These are phyloP conservation scores for Glaucidium brasilianum DNA, from an alignment of 2,113 vertebrate species.

Conservation along the genomic window DNA sequence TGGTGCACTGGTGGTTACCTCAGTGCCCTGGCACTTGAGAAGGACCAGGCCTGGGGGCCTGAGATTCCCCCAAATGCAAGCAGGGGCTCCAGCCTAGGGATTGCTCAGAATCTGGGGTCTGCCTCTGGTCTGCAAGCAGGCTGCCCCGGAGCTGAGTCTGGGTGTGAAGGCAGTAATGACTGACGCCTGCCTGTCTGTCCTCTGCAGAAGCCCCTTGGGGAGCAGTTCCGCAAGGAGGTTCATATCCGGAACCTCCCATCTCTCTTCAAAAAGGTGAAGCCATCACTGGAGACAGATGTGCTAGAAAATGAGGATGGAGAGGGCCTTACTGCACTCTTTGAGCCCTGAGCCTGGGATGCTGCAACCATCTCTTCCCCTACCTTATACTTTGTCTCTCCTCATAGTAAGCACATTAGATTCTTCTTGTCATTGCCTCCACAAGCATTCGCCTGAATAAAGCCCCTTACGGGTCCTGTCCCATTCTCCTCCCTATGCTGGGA, in stretches of 20 bases:
- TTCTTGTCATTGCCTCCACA: conserved; percentile 43
- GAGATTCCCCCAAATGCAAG: not conserved
- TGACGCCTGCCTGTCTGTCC: conserved; percentile 17
- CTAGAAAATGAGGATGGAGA: conserved; percentile 73
- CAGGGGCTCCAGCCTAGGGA: fast-evolving
- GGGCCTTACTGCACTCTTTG: conserved; percentile 82
- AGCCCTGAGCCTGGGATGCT: conserved; percentile 70
- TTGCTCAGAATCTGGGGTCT: not conserved
- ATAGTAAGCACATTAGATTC: conserved; percentile 72
- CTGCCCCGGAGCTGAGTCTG: not conserved
- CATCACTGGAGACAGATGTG: conserved; percentile 77
- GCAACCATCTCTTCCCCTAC: conserved; percentile 36
- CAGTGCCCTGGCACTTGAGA: not conserved
- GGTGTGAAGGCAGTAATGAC: not conserved
- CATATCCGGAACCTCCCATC: conserved; percentile 97
- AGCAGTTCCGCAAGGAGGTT: conserved; percentile 98
- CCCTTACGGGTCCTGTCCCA: not conserved
- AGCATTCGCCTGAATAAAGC: conserved; percentile 32
- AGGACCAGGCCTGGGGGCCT: not conserved
- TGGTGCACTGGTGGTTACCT: not conserved
- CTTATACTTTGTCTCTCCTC: conserved; percentile 61
- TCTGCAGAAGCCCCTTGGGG: conserved; percentile 90
- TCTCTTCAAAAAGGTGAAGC: conserved; percentile 91
- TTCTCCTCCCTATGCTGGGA: not conserved
- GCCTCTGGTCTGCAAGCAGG: not conserved